Evolutionary conservation across 2,888 invertebrate species (phyloP), one percentile per base, ranked within the genome.

Genomic region (Synanthedon myopaeformis): DNA sequence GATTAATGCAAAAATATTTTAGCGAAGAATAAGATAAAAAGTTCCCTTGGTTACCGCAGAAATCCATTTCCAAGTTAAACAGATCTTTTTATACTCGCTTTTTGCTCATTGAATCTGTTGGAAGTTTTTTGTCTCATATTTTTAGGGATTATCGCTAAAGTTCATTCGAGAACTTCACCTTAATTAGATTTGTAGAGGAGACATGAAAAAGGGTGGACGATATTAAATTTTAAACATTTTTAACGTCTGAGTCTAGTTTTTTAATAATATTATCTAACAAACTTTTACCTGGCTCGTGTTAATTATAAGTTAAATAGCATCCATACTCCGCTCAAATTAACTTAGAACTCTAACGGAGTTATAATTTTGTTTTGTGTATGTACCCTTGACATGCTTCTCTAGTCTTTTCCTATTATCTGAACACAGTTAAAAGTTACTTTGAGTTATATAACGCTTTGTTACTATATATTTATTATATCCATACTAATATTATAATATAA

Each of bases 51-150:
- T 76, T 72, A 82, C 80, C 77, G 72, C 79, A 72, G 71, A 79
- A 81, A 79, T 79, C 81, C 81, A 83, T 82, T 82, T 76, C 73
- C 69, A 81, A 81, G 79, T 81, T 76, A 79, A 81, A 82, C 77
- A 82, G 76, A 77, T 77, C 74, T 76, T 73, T 74, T 70, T 61
- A 58, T 64, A 67, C 65, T 49, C 61, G 63, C 67, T 77, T 79
- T 80, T 79, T 76, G 69, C 70, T 74, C 74, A 74, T 74, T 76
- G 72, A 76, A 75, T 71, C 63, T 62, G 59, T 63, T 55, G 58
- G 56, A 66, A 63, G 62, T 72, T 74, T 35, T 70, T 71, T 62
- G 66, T 69, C 70, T 72, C 69, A 69, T 68, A 69, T 75, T 76
- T 74, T 72, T 67, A 58, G 67, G 65, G 66, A 73, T 69, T 68